Evolutionary conservation across 2,113 vertebrate species (phyloP).

Genomic region (Laterallus jamaicensis): DNA sequence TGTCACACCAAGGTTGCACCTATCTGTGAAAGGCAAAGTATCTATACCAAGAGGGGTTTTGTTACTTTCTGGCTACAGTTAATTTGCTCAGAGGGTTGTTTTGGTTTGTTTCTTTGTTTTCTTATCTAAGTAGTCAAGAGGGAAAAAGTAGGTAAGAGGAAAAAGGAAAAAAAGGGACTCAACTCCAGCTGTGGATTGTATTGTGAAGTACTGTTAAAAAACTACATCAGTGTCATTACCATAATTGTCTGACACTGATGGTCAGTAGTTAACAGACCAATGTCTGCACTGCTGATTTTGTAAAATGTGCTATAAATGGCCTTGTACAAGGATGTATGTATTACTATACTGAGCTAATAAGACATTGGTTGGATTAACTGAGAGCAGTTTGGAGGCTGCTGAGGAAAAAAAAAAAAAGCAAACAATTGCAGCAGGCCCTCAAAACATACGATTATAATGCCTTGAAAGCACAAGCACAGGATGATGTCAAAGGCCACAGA

Average conservation of each 20-base stretch:
- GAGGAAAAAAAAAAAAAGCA: not conserved
- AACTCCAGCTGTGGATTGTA: not conserved
- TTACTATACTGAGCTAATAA: not conserved
- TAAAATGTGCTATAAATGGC: not conserved
- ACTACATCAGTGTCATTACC: rapidly evolving
- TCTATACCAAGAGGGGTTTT: not conserved
- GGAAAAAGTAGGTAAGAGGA: not conserved
- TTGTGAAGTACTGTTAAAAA: not conserved
- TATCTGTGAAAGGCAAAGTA: not conserved
- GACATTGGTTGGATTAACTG: not conserved
- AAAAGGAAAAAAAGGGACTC: not conserved
- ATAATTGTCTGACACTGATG: not conserved
- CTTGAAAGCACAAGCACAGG: not conserved
- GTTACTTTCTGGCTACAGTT: not conserved
- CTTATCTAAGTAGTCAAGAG: not conserved
- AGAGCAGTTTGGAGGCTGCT: not conserved
- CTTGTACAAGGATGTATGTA: not conserved
- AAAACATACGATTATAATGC: not conserved
- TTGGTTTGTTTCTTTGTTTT: not conserved
- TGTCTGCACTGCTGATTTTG: not conserved
- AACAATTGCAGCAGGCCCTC: not conserved
- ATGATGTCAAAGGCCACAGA: not conserved
- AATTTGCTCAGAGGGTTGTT: not conserved
- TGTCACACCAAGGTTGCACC: not conserved
- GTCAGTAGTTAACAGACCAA: not conserved